A percentile compares a stretch with the other conserved stretches of the same genome.
Conservation (phyloP, 2,797 vertebrate genomes). For the Sebastes paucispinis region DNA sequence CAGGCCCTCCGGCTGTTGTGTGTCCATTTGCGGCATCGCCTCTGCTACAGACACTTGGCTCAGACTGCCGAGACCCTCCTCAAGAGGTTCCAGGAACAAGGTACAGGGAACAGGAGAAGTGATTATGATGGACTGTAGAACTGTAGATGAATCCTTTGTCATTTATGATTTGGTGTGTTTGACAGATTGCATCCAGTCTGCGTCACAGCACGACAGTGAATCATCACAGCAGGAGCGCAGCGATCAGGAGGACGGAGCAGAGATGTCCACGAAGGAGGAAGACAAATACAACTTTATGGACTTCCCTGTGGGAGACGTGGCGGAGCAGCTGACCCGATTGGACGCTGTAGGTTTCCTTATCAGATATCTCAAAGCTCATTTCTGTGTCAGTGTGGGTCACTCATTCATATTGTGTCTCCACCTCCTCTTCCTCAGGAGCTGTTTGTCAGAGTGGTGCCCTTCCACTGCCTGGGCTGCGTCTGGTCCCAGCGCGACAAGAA, state of each 20-base stretch:
- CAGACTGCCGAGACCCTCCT: conserved; percentile 75
- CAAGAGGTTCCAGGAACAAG: conserved; percentile 75
- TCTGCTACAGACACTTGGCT: conserved; percentile 70
- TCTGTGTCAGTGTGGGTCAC: not conserved
- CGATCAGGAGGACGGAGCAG: conserved; percentile 35
- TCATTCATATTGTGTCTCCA: not conserved
- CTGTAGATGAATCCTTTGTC: not conserved
- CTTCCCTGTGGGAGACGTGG: conserved; percentile 82
- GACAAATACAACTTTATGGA: conserved; percentile 75
- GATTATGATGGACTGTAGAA: not conserved
- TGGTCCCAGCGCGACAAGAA: conserved; percentile 94
- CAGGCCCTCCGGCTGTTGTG: conserved; percentile 75
- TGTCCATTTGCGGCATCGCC: conserved; percentile 75
- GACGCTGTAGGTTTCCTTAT: conserved; percentile 82
- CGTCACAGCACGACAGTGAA: conserved; percentile 14
- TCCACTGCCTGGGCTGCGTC: conserved; percentile 90
- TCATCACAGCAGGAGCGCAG: conserved; percentile 8
- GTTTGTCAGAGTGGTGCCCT: conserved; percentile 85
- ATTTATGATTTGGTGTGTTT: conserved; percentile 4
- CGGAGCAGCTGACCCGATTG: conserved; percentile 88
- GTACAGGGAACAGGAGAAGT: conserved; percentile 27
- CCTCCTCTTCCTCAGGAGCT: conserved; percentile 79
- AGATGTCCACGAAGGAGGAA: conserved; percentile 28
- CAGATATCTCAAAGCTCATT: not conserved
- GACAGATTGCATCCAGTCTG: conserved; percentile 54